Percentiles rank a stretch among this genome's conserved stretches.
These are phyloP conservation scores for Protula sp. DNA, from an alignment of 2,888 invertebrate genomes.

Conservation along the genomic window DNA sequence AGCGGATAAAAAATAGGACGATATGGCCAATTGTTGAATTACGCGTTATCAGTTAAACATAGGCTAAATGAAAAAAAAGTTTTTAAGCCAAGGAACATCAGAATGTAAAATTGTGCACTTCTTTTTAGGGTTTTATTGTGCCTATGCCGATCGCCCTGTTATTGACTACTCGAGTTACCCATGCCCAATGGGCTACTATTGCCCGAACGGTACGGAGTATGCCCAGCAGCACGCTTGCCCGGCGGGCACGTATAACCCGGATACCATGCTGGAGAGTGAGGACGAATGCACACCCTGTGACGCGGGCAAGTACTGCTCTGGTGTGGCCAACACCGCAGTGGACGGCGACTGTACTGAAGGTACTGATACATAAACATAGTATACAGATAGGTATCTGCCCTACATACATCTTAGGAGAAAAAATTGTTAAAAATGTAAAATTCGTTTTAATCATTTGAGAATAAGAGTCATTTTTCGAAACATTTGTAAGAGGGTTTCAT, in stretches of 20 bases:
- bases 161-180: constrained; percentile 35
- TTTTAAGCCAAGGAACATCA: no score
- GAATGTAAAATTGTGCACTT: no score
- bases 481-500: no score
- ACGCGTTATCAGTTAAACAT: no score
- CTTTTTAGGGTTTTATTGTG: constrained; percentile 39
- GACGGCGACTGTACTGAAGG: constrained; percentile 15
- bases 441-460: no score
- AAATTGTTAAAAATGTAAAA: no score
- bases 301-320: constrained; percentile 42
- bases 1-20: no score
- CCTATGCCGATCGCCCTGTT: constrained; percentile 34
- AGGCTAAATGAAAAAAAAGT: no score
- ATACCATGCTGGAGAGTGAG: constrained; percentile 28
- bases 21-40: no score
- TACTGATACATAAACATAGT: neutral
- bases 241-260: constrained; percentile 41
- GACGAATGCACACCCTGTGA: constrained; percentile 40
- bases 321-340: constrained; percentile 17
- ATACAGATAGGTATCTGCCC: neutral
- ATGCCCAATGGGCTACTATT: constrained; percentile 48
- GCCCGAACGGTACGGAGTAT: constrained; percentile 36
- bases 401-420: neutral
- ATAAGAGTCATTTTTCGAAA: no score
- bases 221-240: constrained; percentile 42